Conservation (phyloP, 2,888 invertebrate genomes). For the Lithophane socia region DNA sequence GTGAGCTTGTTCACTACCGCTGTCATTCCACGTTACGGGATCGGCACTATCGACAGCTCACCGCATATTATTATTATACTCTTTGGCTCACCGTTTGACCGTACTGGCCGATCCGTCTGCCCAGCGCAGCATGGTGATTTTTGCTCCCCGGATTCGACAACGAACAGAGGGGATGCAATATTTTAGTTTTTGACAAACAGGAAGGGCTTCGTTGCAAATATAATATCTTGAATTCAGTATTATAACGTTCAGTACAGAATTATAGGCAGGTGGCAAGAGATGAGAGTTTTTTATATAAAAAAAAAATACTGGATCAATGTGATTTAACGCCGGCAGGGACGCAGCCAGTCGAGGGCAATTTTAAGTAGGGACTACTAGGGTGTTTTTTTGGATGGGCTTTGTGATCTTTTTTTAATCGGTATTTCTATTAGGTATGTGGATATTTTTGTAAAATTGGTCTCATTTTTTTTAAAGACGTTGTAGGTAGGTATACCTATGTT, state of each 20-base stretch:
- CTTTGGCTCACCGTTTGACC: neutral
- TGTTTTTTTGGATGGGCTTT: neutral
- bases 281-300: neutral
- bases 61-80: too few species aligned
- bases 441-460: neutral
- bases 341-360: constrained; percentile 7
- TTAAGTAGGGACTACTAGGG: constrained; percentile 8
- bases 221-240: neutral
- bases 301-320: constrained; percentile 37
- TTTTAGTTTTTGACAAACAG: neutral
- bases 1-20: neutral
- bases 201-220: neutral
- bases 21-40: neutral
- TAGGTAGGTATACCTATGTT: neutral
- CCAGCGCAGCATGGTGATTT: neutral
- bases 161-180: neutral
- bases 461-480: neutral
- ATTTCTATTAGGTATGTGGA: neutral
- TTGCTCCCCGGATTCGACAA: neutral
- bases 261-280: constrained; percentile 29
- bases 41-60: neutral
- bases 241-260: constrained; percentile 2
- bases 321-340: constrained; percentile 19
- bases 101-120: neutral
- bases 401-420: constrained; percentile 13